Evolutionary conservation across 2,888 invertebrate genomes (phyloP).

Genomic region (Micropterix aruncella): DNA sequence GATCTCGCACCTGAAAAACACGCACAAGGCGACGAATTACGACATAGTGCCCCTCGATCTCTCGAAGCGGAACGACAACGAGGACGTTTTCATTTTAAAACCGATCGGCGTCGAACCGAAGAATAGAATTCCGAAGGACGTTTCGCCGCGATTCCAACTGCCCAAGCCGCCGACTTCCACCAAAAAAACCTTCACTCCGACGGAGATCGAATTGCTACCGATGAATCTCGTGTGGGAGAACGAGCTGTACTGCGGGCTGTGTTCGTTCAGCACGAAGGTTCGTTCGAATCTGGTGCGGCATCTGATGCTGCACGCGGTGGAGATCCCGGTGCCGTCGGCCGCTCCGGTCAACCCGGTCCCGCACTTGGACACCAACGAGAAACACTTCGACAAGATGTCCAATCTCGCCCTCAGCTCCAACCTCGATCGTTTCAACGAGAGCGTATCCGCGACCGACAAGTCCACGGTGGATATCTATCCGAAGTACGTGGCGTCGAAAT

Average conservation of each 20-base stretch:
- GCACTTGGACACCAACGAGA: conserved; percentile 60
- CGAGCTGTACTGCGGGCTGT: conserved; percentile 47
- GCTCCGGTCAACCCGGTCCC: conserved; percentile 75
- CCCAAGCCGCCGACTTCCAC: conserved; percentile 11
- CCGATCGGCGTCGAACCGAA: conserved; percentile 16
- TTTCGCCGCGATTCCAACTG: conserved; percentile 14
- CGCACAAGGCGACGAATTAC: conserved; percentile 30
- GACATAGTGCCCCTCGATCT: conserved; percentile 30
- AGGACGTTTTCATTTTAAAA: conserved; percentile 32
- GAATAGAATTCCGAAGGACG: conserved; percentile 14
- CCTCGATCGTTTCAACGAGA: conserved; percentile 16
- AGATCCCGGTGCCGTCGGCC: conserved; percentile 43
- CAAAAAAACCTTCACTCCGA: conserved; percentile 33
- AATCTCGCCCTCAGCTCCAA: conserved; percentile 64
- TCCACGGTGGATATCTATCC: conserved; percentile 20
- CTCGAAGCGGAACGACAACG: conserved; percentile 25
- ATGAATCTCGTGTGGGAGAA: conserved; percentile 47
- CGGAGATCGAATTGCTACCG: conserved; percentile 49
- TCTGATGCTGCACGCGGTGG: conserved; percentile 49
- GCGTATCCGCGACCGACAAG: conserved; percentile 10
- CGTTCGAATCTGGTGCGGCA: conserved; percentile 58
- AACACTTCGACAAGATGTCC: conserved; percentile 75
- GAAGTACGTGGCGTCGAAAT: conserved; percentile 34
- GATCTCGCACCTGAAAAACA: conserved; percentile 32
- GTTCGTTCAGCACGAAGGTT: conserved; percentile 55